These are phyloP conservation scores for Poeciliopsis gracilis DNA, from an alignment of 2,797 vertebrate species.

Conservation along the genomic window DNA sequence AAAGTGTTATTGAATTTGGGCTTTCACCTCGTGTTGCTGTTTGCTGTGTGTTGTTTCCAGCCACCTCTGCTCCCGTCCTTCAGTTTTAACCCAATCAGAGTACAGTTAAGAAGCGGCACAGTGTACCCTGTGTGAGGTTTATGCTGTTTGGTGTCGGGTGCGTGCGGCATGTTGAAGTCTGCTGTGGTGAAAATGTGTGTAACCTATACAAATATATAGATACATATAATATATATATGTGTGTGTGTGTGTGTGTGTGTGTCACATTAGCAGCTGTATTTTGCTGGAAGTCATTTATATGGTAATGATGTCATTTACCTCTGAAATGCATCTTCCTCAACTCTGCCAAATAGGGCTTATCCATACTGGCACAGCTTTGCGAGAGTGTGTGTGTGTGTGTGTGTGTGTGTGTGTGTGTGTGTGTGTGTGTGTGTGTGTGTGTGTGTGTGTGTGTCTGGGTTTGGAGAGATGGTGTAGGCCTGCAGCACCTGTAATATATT, in stretches of 20 bases:
- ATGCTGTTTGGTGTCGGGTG: neutral
- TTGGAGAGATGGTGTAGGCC: slow-evolving; percentile 29
- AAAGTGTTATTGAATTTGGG: slow-evolving; percentile 24
- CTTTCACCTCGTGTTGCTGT: neutral
- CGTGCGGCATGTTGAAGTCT: slow-evolving; percentile 4
- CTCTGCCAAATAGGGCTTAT: slow-evolving; percentile 77
- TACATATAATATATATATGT: neutral
- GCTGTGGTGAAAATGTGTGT: slow-evolving; percentile 33
- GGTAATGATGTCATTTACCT: slow-evolving; percentile 86
- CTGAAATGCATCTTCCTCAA: slow-evolving; percentile 82
- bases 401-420: neutral
- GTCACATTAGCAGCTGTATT: slow-evolving; percentile 84
- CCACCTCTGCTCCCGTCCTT: slow-evolving; percentile 3
- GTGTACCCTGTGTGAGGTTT: slow-evolving; percentile 7
- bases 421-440: slow-evolving; percentile 25
- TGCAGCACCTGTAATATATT: slow-evolving; percentile 56
- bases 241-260: slow-evolving; percentile 18
- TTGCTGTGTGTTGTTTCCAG: slow-evolving; percentile 2
- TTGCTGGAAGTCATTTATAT: slow-evolving; percentile 86
- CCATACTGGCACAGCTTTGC: slow-evolving; percentile 55
- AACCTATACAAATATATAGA: neutral
- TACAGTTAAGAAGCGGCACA: slow-evolving; percentile 11
- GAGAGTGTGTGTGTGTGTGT: slow-evolving; percentile 20
- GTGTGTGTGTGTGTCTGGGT: slow-evolving; percentile 22
- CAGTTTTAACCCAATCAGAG: slow-evolving; percentile 11